These are phyloP conservation scores for Hylaeus anthracinus DNA, from an alignment of 1,140 invertebrate genomes.

Conservation along the genomic window DNA sequence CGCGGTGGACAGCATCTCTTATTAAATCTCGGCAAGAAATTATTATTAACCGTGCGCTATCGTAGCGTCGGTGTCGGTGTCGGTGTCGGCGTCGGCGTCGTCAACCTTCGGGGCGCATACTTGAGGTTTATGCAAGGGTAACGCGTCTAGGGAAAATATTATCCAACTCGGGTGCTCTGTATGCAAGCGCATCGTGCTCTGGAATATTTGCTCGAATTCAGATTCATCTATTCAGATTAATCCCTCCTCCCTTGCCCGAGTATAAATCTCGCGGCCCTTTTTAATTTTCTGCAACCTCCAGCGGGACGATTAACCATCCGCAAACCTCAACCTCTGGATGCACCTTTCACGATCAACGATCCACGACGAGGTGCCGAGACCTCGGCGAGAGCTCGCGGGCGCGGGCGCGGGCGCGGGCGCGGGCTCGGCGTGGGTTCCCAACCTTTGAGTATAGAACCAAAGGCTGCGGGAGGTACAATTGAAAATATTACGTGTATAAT, in stretches of 20 bases:
- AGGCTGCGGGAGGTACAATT: no score
- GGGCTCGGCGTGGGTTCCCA: no score
- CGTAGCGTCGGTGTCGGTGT: conserved; percentile 27
- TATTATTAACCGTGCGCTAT: conserved; percentile 59
- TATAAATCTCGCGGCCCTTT: conserved; percentile 7
- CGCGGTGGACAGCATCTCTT: conserved; percentile 51
- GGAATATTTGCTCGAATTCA: conserved; percentile 38
- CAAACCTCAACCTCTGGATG: background rate
- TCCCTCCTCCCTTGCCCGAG: background rate
- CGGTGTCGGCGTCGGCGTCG: no score
- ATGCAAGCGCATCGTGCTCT: background rate
- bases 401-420: no score
- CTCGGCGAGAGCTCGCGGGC: no score
- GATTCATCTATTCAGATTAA: conserved; percentile 44
- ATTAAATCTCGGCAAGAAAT: conserved; percentile 63
- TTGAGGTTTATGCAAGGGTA: conserved; percentile 17
- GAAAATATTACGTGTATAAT: no score
- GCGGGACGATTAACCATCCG: background rate
- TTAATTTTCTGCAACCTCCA: conserved; percentile 22
- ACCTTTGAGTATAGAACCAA: no score
- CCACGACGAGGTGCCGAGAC: no score
- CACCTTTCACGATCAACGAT: background rate
- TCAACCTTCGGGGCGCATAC: conserved; percentile 21
- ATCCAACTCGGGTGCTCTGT: conserved; percentile 1
- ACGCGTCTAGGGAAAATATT: conserved; percentile 37